Base-by-base conservation (phyloP, 2,113 vertebrate genomes). In the Pomatorhinus ruficollis region DNA sequence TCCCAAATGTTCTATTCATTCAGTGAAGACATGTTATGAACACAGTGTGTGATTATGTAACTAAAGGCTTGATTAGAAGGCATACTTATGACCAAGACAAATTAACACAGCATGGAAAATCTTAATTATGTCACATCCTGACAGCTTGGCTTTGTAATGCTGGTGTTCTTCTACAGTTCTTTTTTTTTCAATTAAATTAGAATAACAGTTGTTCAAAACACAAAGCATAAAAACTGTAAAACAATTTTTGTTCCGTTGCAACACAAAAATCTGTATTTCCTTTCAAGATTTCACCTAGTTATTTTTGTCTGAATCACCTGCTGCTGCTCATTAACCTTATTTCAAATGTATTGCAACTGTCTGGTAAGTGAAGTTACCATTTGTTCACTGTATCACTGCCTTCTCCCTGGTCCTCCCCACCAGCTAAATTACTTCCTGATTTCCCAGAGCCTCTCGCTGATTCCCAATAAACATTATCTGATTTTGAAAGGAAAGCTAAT, bases 401-500 rank as follows among this genome's bases (percentile, higher is more conserved):
- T 76, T 80, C 42, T 49, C 33, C 12, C 10, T 12, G 3, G 12
- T 15, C 23, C 28, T 83, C 44, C 42, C 15, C 15, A 64, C 21
- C 23, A 75, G 25, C 17, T 86, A 87, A 86, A 93, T 84, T 79
- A 95, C 35, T 19, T 87, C 40, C 37, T 35, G 44, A 89, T 87
- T 96, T 84, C 77, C 31, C 77, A 90, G 28, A 91, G 85, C 20
- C 12, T 78, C 35, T 63, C 1, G 1, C 23, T 75, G 83, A 49
- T 78, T 94, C 35, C 33, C 42, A 90, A 6, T 39, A 39, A 92
- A 75, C 21, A 31, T 50, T 65, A 83, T 27, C 63, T 81, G 45
- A 61, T 81, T 79, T 79, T 66, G 79, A 94, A 92, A 89, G 63
- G 44, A 88, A 82, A 65, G 25, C 40, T 87, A 70, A 95, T 85